These are phyloP conservation scores for Cyrtorhinus lividipennis DNA, from an alignment of 1,140 invertebrate species.

Conservation along the genomic window DNA sequence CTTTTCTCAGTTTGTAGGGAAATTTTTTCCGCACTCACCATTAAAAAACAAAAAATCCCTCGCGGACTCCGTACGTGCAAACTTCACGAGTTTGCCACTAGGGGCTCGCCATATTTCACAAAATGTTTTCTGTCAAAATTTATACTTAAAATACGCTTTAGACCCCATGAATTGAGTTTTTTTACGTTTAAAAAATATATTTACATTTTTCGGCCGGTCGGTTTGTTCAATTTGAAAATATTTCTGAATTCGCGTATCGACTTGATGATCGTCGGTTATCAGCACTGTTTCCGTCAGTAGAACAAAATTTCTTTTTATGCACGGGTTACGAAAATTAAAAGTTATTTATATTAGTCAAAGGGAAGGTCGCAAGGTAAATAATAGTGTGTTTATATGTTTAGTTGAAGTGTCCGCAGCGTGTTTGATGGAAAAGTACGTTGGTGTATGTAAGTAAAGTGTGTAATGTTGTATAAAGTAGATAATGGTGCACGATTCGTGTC, in stretches of 20 bases:
- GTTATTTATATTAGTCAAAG: constrained; percentile 27
- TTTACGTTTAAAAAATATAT: not conserved
- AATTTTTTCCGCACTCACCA: not conserved
- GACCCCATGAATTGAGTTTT: not conserved
- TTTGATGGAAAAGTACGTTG: constrained; percentile 3
- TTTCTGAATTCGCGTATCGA: not conserved
- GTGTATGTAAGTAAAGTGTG: constrained; percentile 22
- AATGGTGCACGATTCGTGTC: constrained; percentile 28
- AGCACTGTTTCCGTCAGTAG: constrained; percentile 28
- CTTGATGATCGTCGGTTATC: constrained; percentile 11
- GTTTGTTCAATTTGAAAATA: not conserved
- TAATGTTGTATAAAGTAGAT: constrained; percentile 21
- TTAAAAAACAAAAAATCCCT: not conserved
- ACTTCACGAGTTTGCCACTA: constrained; percentile 17
- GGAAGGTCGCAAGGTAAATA: constrained; percentile 23
- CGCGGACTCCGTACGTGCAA: not conserved
- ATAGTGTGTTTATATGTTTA: constrained; percentile 8
- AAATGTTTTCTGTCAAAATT: not conserved
- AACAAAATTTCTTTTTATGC: constrained; percentile 29
- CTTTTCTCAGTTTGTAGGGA: not conserved
- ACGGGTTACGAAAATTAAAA: constrained; percentile 27
- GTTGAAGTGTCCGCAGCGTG: not conserved
- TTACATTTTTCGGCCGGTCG: not conserved
- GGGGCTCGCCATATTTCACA: constrained; percentile 8
- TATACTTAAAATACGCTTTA: not conserved